Evolutionary conservation across 2,888 invertebrate species (phyloP), one percentile per base, ranked within the genome.

Genomic region (Tetanocera ferruginea): DNA sequence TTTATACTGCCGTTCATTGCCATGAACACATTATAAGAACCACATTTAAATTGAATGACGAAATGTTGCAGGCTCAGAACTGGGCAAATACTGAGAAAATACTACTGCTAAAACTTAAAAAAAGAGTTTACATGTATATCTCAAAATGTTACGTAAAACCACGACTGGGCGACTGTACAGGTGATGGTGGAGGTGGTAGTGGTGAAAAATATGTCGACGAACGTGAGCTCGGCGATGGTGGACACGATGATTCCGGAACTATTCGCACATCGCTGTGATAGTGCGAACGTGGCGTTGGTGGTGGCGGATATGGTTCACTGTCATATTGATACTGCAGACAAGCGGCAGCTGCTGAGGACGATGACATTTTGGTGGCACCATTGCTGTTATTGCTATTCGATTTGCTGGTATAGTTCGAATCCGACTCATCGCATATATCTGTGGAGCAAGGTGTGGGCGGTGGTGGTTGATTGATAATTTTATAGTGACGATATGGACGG

Each of bases 391-490:
- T 87, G 80, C 89, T 89, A 80, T 89, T 90, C 81, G 91, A 91
- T 78, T 91, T 91, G 57, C 91, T 91, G 14, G 93, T 92, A 84
- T 93, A 94, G 86, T 93, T 94, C 77, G 93, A 94, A 85, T 96
- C 96, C 31, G 95, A 95, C 89, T 96, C 96, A 88, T 97, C 96
- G 85, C 97, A 97, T 82, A 97, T 96, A 83, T 98, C 98, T 51
- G 98, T 97, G 82, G 96, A 96, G 87, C 97, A 98, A 0, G 98
- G 98, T 28, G 98, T 98, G 14, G 97, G 97, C 34, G 97, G 98
- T 8, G 97, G 97, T 0, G 96, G 96, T 88, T 95, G 95, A 90
- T 94, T 94, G 80, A 95, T 94, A 82, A 93, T 91, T 82, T 93
- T 90, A 88, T 95, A 95, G 89, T 95, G 94, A 34, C 95, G 91